phyloP scores from a whole-genome alignment of 2,113 vertebrate species.

The Atrichornis clamosus region DNA sequence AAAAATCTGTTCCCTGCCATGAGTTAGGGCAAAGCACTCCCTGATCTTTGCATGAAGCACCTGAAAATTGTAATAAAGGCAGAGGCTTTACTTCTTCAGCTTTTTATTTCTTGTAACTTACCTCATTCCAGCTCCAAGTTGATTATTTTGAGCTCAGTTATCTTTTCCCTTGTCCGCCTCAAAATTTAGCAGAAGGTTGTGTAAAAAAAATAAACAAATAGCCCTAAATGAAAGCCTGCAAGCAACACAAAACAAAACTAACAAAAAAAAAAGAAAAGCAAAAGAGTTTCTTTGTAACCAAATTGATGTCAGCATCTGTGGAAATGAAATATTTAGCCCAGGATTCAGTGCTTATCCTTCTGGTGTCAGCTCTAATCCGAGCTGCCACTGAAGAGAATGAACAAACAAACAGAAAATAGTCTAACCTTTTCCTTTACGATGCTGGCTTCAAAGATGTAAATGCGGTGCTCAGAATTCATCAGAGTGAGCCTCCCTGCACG shows the following conservation, averaged over 20 bases:
- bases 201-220: neutral
- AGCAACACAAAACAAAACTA: neutral
- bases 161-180: neutral
- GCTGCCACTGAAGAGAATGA: neutral
- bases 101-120: neutral
- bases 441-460: neutral
- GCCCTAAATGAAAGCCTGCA: neutral
- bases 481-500: neutral
- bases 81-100: neutral
- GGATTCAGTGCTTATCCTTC: neutral
- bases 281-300: neutral
- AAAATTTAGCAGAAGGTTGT: neutral
- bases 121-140: neutral
- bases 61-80: neutral
- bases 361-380: neutral
- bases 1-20: neutral
- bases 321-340: slow-evolving; percentile 55
- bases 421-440: neutral
- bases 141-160: neutral
- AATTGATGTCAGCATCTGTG: slow-evolving; percentile 7
- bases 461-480: neutral
- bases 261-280: neutral
- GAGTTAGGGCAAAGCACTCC: neutral
- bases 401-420: slow-evolving; percentile 1
- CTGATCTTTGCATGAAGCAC: neutral